phyloP scores from a whole-genome alignment of 2,797 vertebrate genomes.

The Craterocephalus amniculus region DNA sequence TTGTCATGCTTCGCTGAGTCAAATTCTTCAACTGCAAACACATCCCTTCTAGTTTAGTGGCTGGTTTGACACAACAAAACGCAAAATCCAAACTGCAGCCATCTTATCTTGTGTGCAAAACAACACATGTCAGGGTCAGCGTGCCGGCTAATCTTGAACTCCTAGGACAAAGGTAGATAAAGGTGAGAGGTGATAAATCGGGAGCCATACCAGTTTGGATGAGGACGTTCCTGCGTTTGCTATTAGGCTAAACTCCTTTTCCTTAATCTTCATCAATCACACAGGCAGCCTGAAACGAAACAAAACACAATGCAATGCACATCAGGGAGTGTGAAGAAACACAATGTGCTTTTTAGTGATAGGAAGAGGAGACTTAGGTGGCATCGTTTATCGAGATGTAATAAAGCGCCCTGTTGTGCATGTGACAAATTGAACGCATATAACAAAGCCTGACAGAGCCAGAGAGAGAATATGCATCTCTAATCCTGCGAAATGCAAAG shows the following conservation, averaged over 20 bases:
- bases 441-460: constrained; percentile 65
- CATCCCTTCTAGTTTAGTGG: constrained; percentile 3
- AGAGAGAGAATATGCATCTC: constrained; percentile 53
- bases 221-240: constrained; percentile 76
- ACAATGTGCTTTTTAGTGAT: constrained; percentile 69
- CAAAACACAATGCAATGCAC: constrained; percentile 64
- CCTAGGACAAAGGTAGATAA: constrained; percentile 45
- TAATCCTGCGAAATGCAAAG: constrained; percentile 70
- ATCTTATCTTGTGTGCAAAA: constrained; percentile 36
- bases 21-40: constrained; percentile 8
- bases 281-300: constrained; percentile 73
- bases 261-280: constrained; percentile 85
- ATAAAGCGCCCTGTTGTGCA: constrained; percentile 63
- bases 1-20: constrained; percentile 13
- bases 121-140: constrained; percentile 10
- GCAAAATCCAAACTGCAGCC: constrained; percentile 31
- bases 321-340: constrained; percentile 69
- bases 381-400: constrained; percentile 69
- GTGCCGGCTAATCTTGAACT: constrained; percentile 28
- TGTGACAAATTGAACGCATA: constrained; percentile 70
- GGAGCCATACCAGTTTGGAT: constrained; percentile 80
- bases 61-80: constrained; percentile 29
- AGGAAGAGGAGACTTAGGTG: constrained; percentile 70
- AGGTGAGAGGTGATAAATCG: constrained; percentile 73
- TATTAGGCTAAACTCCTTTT: constrained; percentile 73